Conservation (phyloP, 2,888 invertebrate genomes). For the Drosophila multiciliata region DNA sequence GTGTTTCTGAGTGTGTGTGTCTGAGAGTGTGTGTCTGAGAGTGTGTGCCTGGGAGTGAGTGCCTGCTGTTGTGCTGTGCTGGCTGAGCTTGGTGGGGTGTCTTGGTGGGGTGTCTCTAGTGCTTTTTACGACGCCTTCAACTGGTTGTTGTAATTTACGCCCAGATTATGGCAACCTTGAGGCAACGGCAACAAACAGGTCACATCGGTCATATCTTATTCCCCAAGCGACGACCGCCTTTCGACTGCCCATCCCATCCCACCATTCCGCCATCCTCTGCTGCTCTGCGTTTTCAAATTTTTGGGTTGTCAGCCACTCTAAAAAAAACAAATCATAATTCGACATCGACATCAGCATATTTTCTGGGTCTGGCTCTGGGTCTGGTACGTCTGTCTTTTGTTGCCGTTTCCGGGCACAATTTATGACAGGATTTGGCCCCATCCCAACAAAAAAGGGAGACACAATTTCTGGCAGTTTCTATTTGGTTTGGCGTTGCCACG, state of each 20-base stretch:
- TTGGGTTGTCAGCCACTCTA: slow-evolving; percentile 36
- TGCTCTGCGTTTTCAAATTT: neutral
- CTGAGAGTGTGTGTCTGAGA: slow-evolving; percentile 12
- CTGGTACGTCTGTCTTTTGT: slow-evolving; percentile 55
- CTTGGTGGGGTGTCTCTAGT: slow-evolving; percentile 52
- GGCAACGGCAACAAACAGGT: slow-evolving; percentile 20
- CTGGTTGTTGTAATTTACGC: slow-evolving; percentile 74
- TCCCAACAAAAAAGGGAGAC: slow-evolving; percentile 45
- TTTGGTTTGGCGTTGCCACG: slow-evolving; percentile 55
- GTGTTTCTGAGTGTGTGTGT: slow-evolving; percentile 40
- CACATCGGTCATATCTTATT: slow-evolving; percentile 61
- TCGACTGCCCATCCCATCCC: neutral
- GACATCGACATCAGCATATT: slow-evolving; percentile 80
- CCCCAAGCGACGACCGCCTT: slow-evolving; percentile 37
- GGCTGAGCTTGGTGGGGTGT: slow-evolving; percentile 24
- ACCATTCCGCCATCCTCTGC: neutral
- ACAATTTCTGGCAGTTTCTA: slow-evolving; percentile 74
- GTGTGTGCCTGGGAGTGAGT: slow-evolving; percentile 3
- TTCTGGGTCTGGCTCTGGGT: slow-evolving; percentile 47
- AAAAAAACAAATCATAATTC: slow-evolving; percentile 80
- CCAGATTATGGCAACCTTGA: slow-evolving; percentile 55
- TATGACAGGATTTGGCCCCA: slow-evolving; percentile 75
- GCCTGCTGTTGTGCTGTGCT: slow-evolving; percentile 6
- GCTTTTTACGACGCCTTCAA: slow-evolving; percentile 75
- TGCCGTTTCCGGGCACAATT: slow-evolving; percentile 58